Percentiles rank a stretch among this genome's conserved stretches.
Conservation (phyloP, 2,888 invertebrate species). For the Hirtodrosophila cameraria region DNA sequence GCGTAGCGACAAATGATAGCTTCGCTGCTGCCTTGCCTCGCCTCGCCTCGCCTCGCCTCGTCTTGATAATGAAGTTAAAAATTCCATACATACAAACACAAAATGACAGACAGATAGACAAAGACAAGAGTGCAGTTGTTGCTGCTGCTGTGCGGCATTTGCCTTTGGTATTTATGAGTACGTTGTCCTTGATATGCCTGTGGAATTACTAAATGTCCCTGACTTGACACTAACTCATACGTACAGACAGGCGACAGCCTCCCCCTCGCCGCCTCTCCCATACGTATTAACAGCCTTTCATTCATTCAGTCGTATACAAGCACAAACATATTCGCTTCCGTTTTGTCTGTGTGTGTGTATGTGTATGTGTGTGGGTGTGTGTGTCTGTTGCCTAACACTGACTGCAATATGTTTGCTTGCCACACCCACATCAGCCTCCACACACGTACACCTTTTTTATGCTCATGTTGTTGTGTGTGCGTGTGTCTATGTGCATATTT, state of each 20-base stretch:
- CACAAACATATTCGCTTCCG: slow-evolving; percentile 40
- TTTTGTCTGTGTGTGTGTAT: slow-evolving; percentile 37
- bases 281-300: slow-evolving; percentile 60
- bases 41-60: too few species aligned
- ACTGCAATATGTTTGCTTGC: slow-evolving; percentile 68
- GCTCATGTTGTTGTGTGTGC: slow-evolving; percentile 3
- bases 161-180: slow-evolving; percentile 81
- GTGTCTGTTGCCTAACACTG: slow-evolving; percentile 63
- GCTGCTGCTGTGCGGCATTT: slow-evolving; percentile 66
- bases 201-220: slow-evolving; percentile 80
- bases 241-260: slow-evolving; percentile 25
- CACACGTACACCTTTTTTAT: slow-evolving; percentile 44
- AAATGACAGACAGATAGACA: slow-evolving; percentile 43
- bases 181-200: slow-evolving; percentile 80
- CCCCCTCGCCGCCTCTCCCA: slow-evolving; percentile 14
- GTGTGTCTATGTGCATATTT: slow-evolving; percentile 48
- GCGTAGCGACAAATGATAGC: slow-evolving; percentile 58
- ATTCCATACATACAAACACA: slow-evolving; percentile 76
- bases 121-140: slow-evolving; percentile 55
- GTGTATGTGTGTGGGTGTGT: slow-evolving; percentile 37
- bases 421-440: slow-evolving; percentile 56
- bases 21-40: too few species aligned
- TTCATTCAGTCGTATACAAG: slow-evolving; percentile 49
- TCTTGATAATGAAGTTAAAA: slow-evolving; percentile 77
- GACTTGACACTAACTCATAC: slow-evolving; percentile 76